phyloP scores from a whole-genome alignment of 1,140 invertebrate genomes.

The Protaetia brevitarsis region DNA sequence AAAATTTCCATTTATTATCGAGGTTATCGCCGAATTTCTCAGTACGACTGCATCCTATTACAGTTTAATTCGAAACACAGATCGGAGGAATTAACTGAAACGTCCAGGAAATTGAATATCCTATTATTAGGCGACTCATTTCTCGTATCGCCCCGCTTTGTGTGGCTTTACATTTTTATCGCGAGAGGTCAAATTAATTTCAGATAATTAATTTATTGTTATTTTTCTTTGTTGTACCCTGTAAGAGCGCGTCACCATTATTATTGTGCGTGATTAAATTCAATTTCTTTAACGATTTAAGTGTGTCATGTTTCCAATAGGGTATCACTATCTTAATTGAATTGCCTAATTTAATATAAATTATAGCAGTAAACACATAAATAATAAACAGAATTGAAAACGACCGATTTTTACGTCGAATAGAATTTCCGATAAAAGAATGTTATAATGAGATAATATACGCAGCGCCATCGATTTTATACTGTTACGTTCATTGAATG shows the following conservation, averaged over 20 bases:
- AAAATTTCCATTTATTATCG: too few relatives aligned
- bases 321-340: constrained; percentile 10
- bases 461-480: too few relatives aligned
- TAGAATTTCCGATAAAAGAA: neutral
- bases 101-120: too few relatives aligned
- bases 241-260: neutral
- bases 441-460: neutral
- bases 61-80: too few relatives aligned
- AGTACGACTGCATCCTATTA: too few relatives aligned
- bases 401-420: neutral
- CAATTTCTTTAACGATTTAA: neutral
- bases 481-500: too few relatives aligned
- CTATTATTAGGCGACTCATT: too few relatives aligned
- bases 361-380: constrained; percentile 11
- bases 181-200: constrained; percentile 1
- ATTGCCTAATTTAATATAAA: constrained; percentile 15
- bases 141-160: neutral
- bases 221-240: neutral
- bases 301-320: constrained; percentile 5
- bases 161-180: neutral
- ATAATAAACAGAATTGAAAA: neutral
- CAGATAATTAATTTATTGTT: constrained; percentile 7
- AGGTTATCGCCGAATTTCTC: too few relatives aligned
- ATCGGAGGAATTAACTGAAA: too few relatives aligned
- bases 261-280: neutral